These are phyloP conservation scores for Itoplectis maculator DNA, from an alignment of 2,888 invertebrate species.

Conservation along the genomic window DNA sequence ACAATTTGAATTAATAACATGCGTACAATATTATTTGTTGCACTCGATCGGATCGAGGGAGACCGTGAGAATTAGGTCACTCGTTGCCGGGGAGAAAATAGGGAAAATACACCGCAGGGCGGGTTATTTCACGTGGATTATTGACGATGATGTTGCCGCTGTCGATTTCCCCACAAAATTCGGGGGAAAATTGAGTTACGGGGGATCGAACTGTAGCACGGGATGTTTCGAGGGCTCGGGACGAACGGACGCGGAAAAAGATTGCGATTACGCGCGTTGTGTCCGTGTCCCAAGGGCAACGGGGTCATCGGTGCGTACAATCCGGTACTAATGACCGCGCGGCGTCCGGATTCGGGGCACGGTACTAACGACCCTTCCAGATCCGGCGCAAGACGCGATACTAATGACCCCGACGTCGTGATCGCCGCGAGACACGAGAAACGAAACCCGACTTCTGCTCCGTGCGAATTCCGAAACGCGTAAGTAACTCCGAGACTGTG, in stretches of 20 bases:
- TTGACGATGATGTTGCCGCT: no score
- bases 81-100: background rate
- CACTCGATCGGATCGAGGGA: background rate
- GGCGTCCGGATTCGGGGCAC: background rate
- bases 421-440: background rate
- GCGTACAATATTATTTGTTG: background rate
- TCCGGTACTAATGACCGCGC: background rate
- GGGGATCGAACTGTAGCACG: no score
- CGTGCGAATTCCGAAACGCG: background rate
- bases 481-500: background rate
- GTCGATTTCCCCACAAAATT: no score
- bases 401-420: background rate
- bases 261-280: background rate
- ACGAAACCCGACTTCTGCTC: background rate
- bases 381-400: background rate
- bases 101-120: no score
- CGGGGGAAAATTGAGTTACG: no score
- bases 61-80: background rate
- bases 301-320: conserved; percentile 1
- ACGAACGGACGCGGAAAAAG: background rate
- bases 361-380: conserved; percentile 3
- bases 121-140: no score
- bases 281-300: background rate
- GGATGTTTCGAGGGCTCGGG: background rate
- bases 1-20: background rate